Conservation (phyloP, 2,888 invertebrate species). For the Amiota mariae region DNA sequence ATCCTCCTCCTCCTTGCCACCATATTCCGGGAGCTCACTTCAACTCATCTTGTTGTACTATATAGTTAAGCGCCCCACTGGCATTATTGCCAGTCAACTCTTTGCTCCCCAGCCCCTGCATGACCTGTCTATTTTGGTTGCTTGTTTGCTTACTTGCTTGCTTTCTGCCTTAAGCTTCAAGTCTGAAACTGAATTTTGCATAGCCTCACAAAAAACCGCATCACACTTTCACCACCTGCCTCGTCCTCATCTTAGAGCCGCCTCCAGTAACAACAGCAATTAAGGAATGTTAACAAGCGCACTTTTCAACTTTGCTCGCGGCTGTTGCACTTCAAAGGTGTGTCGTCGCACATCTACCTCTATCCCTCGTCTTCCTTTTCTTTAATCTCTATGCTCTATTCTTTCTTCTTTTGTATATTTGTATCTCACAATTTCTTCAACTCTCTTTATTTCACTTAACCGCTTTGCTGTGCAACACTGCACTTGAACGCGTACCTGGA, state of each 20-base stretch:
- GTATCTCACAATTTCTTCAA: background rate
- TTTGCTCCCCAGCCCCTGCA: background rate
- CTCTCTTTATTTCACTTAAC: conserved; percentile 14
- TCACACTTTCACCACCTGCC: background rate
- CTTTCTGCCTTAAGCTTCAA: conserved; percentile 20
- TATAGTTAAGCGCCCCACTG: background rate
- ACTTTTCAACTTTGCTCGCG: conserved; percentile 49
- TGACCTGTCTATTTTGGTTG: background rate
- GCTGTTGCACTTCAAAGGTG: conserved; percentile 28
- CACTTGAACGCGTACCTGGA: conserved; percentile 6
- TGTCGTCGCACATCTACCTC: conserved; percentile 7
- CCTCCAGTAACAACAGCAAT: conserved; percentile 55
- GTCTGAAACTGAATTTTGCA: conserved; percentile 24
- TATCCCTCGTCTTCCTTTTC: background rate
- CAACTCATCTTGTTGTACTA: no score
- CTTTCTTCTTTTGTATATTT: background rate
- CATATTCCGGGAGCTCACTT: background rate
- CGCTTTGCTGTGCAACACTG: background rate
- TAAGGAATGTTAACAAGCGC: conserved; percentile 66
- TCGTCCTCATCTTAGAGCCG: background rate
- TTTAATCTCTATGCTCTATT: no score
- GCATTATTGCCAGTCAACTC: background rate
- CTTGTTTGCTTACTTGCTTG: conserved; percentile 19
- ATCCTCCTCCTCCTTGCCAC: background rate
- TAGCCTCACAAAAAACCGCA: background rate